Evolutionary conservation across 2,797 vertebrate genomes (phyloP), one percentile per base, ranked within the genome.

Genomic region (Novumbra hubbsi): DNA sequence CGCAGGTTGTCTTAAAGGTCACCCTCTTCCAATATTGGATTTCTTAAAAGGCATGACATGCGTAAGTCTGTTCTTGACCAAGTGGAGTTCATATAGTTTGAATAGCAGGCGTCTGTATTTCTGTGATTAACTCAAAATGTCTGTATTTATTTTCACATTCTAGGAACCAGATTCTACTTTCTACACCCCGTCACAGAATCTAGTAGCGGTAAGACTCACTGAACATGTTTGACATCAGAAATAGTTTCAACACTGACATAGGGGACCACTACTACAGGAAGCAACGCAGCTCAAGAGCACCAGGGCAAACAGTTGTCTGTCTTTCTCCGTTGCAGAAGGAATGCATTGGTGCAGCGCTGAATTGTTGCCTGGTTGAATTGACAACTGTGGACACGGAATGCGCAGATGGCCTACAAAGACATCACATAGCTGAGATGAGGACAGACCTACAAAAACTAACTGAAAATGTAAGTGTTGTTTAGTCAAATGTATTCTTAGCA

Each of bases 381-480:
- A 0, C 1, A 0, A 0, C 0, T 0, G 72, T 50, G 0, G 0
- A 0, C 0, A 0, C 0, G 0, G 19, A 34, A 4, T 86, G 83
- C 2, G 0, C 0, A 0, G 41, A 5, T n/a, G n/a, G n/a, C n/a
- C n/a, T n/a, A n/a, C n/a, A n/a, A n/a, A n/a, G n/a, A n/a, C n/a
- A n/a, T n/a, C n/a, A n/a, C n/a, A n/a, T n/a, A n/a, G n/a, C n/a
- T n/a, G n/a, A n/a, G 41, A 45, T 45, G 1, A 45, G 1, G 7
- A 12, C 11, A 12, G 14, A 2, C 0, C 0, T 0, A 0, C 0
- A 1, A 0, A 0, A 24, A 65, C 0, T 5, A 0, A 72, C 27
- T 19, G 1, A 49, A 8, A 5, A 63, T 0, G 0, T 0, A 60
- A 24, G 55, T 27, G 1, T 60, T 60, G 9, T 60, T 60, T 45